Evolutionary conservation across 2,888 invertebrate species (phyloP).

Genomic region (Melieria crassipennis): DNA sequence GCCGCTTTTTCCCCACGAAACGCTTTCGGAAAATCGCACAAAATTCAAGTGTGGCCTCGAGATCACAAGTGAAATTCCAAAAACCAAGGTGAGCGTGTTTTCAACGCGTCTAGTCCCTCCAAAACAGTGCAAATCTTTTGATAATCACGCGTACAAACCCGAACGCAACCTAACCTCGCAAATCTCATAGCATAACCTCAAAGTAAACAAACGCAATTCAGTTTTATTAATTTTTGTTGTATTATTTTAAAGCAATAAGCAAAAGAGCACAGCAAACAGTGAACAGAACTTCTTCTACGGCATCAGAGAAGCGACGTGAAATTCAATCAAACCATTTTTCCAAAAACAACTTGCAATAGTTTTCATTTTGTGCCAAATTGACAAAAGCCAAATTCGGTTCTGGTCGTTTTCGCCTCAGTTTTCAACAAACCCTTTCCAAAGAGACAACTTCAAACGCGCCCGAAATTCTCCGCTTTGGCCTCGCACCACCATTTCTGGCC

Average conservation of each 20-base stretch:
- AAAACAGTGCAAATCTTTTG: constrained; percentile 6
- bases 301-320: constrained; percentile 53
- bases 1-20: neutral
- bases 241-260: constrained; percentile 2
- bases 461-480: constrained; percentile 12
- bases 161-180: neutral
- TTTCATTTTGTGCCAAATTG: constrained; percentile 31
- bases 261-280: constrained; percentile 19
- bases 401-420: no score
- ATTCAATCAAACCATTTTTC: constrained; percentile 38
- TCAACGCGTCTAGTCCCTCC: neutral
- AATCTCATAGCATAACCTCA: neutral
- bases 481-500: constrained; percentile 22
- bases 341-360: constrained; percentile 56
- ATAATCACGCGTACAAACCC: neutral
- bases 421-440: neutral
- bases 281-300: constrained; percentile 54
- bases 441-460: neutral
- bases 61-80: neutral
- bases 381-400: neutral
- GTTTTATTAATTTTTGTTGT: constrained; percentile 1
- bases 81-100: constrained; percentile 22
- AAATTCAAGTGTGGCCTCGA: neutral
- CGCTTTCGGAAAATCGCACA: neutral
- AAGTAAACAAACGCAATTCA: neutral